A percentile compares a stretch with the other conserved stretches of the same genome.
Conservation (phyloP, 2,797 vertebrate genomes). For the Enteromius radiatus region DNA sequence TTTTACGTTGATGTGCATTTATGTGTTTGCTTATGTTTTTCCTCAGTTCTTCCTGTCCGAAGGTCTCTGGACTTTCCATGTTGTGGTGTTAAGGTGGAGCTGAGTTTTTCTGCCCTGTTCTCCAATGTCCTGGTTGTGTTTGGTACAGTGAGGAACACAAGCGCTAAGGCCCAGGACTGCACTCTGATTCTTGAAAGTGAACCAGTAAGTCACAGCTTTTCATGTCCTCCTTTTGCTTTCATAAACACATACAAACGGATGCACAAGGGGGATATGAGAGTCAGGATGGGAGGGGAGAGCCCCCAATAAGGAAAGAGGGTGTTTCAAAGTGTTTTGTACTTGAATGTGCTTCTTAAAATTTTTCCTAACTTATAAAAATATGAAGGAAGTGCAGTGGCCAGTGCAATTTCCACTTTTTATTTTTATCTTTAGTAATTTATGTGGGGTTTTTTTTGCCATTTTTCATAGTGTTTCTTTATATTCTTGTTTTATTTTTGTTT, state of each 20-base stretch:
- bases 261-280: conserved; percentile 20
- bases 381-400: no score
- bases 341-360: background rate
- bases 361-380: background rate
- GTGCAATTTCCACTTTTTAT: no score
- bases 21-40: conserved; percentile 26
- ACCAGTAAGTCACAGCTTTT: conserved; percentile 73
- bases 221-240: conserved; percentile 9
- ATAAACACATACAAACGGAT: background rate
- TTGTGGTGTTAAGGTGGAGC: conserved; percentile 78
- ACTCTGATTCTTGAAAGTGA: conserved; percentile 73
- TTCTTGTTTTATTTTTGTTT: background rate
- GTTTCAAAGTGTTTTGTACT: background rate
- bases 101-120: conserved; percentile 83
- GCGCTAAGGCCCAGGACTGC: conserved; percentile 67
- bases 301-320: background rate
- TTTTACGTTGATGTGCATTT: background rate
- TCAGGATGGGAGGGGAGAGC: background rate
- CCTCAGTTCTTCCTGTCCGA: conserved; percentile 75
- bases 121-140: conserved; percentile 84
- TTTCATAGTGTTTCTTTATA: background rate
- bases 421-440: no score
- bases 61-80: conserved; percentile 72
- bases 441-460: background rate
- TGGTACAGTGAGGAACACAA: conserved; percentile 73